phyloP scores from a whole-genome alignment of 2,113 vertebrate genomes.

The Ploceus nigricollis region DNA sequence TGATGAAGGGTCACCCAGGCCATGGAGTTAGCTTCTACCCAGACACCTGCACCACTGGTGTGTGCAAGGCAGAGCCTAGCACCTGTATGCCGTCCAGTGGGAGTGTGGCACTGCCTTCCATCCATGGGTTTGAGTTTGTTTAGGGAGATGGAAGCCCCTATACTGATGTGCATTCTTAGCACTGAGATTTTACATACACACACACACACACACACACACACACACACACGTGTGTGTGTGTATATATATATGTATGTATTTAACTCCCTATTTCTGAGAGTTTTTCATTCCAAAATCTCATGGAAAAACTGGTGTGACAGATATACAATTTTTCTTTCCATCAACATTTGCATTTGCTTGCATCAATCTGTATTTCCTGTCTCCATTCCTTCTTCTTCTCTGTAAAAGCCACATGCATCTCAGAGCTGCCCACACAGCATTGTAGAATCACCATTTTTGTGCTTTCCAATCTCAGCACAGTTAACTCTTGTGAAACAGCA shows the following conservation, averaged over 20 bases:
- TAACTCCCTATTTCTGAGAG: not conserved
- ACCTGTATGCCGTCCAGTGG: not conserved
- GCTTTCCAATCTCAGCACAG: not conserved
- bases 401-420: not conserved
- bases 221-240: not conserved
- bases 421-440: not conserved
- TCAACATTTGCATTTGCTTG: not conserved
- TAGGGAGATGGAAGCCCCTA: not conserved
- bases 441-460: not conserved
- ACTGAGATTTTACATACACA: not conserved
- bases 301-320: not conserved
- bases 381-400: not conserved
- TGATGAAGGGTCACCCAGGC: not conserved
- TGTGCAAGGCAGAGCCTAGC: not conserved
- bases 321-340: not conserved
- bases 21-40: not conserved
- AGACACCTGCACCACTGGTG: fast-evolving
- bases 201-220: not conserved
- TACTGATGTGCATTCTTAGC: not conserved
- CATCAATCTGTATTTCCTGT: not conserved
- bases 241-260: not conserved
- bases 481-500: not conserved
- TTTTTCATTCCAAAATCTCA: not conserved
- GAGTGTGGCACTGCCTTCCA: not conserved
- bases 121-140: not conserved